phyloP scores from a whole-genome alignment of 2,113 vertebrate genomes.

The Silurus asotus region DNA sequence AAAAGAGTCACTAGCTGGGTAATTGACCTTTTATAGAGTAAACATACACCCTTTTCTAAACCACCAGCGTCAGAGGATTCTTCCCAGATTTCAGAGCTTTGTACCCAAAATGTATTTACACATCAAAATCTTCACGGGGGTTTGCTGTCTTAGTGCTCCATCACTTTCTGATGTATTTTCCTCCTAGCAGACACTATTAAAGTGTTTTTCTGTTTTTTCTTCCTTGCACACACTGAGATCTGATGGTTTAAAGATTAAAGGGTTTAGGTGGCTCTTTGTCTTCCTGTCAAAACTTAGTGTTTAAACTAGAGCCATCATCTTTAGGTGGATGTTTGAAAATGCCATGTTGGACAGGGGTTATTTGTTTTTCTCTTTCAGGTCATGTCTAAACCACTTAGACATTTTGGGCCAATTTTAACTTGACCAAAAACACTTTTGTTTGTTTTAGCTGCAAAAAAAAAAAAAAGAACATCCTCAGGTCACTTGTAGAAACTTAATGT shows the following conservation, averaged over 20 bases:
- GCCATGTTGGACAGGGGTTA: background rate
- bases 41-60: constrained; percentile 14
- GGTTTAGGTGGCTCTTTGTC: constrained; percentile 8
- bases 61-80: background rate
- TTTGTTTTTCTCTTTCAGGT: constrained; percentile 1
- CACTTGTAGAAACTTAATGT: background rate
- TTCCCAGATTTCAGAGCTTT: constrained; percentile 3
- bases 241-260: constrained; percentile 32
- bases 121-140: background rate
- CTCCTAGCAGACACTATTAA: background rate
- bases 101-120: too few relatives aligned
- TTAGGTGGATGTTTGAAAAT: background rate
- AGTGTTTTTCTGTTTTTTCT: background rate
- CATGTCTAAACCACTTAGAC: background rate
- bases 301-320: constrained; percentile 14
- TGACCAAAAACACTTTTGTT: background rate
- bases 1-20: constrained; percentile 6
- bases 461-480: background rate
- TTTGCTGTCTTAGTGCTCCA: background rate
- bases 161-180: background rate
- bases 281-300: background rate
- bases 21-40: constrained; percentile 24
- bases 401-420: background rate
- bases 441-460: background rate
- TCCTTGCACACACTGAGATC: background rate